These are phyloP conservation scores for Takifugu rubripes DNA, from an alignment of 2,797 vertebrate species.

Conservation along the genomic window DNA sequence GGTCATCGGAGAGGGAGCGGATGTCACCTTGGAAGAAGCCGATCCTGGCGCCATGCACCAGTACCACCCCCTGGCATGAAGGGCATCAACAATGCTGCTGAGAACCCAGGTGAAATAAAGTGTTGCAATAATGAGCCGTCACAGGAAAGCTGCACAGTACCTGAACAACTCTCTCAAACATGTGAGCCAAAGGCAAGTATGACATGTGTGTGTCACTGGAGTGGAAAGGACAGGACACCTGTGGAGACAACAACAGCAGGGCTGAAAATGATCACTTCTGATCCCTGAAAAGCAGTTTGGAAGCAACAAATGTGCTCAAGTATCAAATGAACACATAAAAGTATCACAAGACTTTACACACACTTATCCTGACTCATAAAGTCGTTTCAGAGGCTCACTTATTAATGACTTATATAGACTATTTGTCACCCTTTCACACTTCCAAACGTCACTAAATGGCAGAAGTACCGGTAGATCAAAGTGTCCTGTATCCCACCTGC, in stretches of 20 bases:
- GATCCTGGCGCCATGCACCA: slow-evolving; percentile 86
- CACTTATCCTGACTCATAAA: too few species aligned
- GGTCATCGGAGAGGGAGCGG: slow-evolving; percentile 87
- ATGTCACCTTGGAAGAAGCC: slow-evolving; percentile 97
- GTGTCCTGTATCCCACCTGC: too few species aligned
- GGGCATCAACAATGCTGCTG: neutral
- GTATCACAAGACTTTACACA: too few species aligned
- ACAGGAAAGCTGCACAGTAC: slow-evolving; percentile 50
- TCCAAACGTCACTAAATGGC: too few species aligned
- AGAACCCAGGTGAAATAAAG: neutral
- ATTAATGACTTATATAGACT: too few species aligned
- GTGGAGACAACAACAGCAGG: slow-evolving; percentile 30
- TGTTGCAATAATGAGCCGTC: neutral
- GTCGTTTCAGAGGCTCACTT: too few species aligned
- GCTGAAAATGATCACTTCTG: too few species aligned
- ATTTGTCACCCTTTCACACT: too few species aligned
- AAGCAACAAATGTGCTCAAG: too few species aligned
- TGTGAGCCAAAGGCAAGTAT: slow-evolving; percentile 80
- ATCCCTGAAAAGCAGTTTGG: too few species aligned
- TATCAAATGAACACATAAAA: too few species aligned
- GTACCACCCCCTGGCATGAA: slow-evolving; percentile 76
- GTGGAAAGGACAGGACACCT: slow-evolving; percentile 56
- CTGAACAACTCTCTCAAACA: slow-evolving; percentile 79
- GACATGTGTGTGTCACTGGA: slow-evolving; percentile 70
- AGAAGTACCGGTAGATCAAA: too few species aligned